Base-by-base conservation (phyloP, 2,888 invertebrate genomes). In the Tineola bisselliella region DNA sequence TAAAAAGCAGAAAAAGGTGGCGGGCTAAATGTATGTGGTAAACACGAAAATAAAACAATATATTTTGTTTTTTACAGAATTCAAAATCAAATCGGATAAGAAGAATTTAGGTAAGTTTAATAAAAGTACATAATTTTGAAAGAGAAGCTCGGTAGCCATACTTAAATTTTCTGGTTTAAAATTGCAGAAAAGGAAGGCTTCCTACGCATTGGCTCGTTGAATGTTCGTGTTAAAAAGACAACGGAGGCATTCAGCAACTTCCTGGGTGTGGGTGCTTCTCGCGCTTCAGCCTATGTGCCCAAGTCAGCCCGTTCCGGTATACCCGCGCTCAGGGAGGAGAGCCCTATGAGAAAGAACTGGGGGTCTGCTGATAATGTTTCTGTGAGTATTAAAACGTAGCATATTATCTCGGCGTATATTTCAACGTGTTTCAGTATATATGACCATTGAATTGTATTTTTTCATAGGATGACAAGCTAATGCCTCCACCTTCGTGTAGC, bases 211-310 rank as follows among this genome's bases (percentile, higher is more conserved):
- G 96, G 96, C 70, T 96, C 96, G 17, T 84, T 96, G 77, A 96
- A 96, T 84, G 95, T 96, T 58, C 91, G 95, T 73, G 95, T 96
- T 70, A 96, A 96, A 87, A 95, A 94, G 82, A 96, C 96, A 58
- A 95, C 96, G 62, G 96, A 96, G 77, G 95, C 95, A 17, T 94
- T 96, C 86, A 95, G 95, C 84, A 93, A 95, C 77, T 95, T 96
- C 79, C 88, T 96, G 68, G 95, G 95, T 64, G 94, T 94, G 68
- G 94, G 93, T 61, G 87, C 88, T 59, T 88, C 87, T 44, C 79
- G 86, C 43, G 83, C 82, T 0, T 82, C 84, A 1, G 88, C 88
- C 64, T 89, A 88, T 62, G 69, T 81, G 52, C 82, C 83, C 4
- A 84, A 84, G 64, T 70, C 75, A 0, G 70, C 74, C 0, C 72